A percentile compares a stretch with the other conserved stretches of the same genome.
These are phyloP conservation scores for Eulemur macaco DNA, from an alignment of 2,113 vertebrate genomes.

Conservation along the genomic window DNA sequence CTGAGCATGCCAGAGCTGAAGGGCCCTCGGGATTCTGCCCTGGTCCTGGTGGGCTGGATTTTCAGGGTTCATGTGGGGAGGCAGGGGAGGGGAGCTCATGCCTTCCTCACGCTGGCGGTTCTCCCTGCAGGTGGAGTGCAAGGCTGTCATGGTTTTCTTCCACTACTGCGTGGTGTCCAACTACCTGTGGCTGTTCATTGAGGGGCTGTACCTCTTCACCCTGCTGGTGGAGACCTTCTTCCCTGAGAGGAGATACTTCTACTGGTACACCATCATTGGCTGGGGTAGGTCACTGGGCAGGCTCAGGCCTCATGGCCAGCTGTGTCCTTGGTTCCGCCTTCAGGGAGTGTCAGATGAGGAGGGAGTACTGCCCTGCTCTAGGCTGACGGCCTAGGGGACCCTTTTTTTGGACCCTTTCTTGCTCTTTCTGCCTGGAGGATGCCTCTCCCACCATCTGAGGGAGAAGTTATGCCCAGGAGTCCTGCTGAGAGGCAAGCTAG, in stretches of 20 bases:
- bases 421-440: not conserved
- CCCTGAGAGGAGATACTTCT: slow-evolving; percentile 97
- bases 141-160: slow-evolving; percentile 98
- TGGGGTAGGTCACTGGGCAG: slow-evolving; percentile 84
- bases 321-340: not conserved
- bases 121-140: slow-evolving; percentile 92
- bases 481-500: not conserved
- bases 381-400: not conserved
- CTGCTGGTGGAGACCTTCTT: slow-evolving; percentile 98
- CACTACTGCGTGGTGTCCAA: slow-evolving; percentile 99
- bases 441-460: not conserved
- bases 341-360: not conserved
- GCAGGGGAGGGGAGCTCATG: rapidly evolving
- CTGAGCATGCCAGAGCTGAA: too few species aligned
- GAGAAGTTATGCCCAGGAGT: not conserved
- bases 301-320: not conserved
- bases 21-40: too few species aligned
- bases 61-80: not conserved
- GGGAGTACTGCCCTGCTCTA: rapidly evolving
- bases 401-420: not conserved
- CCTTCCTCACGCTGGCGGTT: rapidly evolving
- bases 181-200: slow-evolving; percentile 99
- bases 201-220: slow-evolving; percentile 98
- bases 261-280: slow-evolving; percentile 96
- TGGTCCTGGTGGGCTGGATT: not conserved